Evolutionary conservation across 2,888 invertebrate genomes (phyloP), one percentile per base, ranked within the genome.

Genomic region (Melanotus villosus): DNA sequence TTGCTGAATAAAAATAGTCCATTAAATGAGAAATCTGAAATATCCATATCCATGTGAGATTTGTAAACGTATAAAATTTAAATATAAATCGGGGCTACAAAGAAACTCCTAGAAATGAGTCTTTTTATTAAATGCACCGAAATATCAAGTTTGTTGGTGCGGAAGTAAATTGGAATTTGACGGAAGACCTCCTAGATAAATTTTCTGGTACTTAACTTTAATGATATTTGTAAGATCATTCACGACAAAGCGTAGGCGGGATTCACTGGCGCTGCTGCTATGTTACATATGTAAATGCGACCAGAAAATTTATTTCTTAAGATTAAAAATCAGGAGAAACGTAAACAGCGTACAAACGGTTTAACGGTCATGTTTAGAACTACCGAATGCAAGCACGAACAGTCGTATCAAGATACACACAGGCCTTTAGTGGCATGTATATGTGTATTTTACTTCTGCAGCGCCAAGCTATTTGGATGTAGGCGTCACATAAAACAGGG

Each of bases 381-480:
- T 77, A 77, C 77, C 70, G 76, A 76, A 77, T 74, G 76, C 77
- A 76, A 75, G 75, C 77, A 77, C 75, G 75, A 75, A 72, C 71
- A 72, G 68, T 70, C 74, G 69, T 75, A 76, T 77, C 77, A 74
- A 76, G 77, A 76, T 77, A 76, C 75, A 72, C 73, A 76, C 65
- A 72, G 70, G 62, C 73, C 68, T 67, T 65, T 65, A 67, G 68
- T 74, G 75, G 75, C 75, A 77, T 74, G 70, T 77, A 75, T 77
- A 76, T 75, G 71, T 75, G 74, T 72, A 74, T 65, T 73, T 73
- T 73, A 68, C 71, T 73, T 74, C 65, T 64, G 73, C 74, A 75
- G 65, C 68, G 75, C 74, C 75, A 75, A 74, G 72, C 74, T 75
- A 74, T 75, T 77, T 75, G 75, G 73, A 74, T 73, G 76, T 74